phyloP scores from a whole-genome alignment of 2,888 invertebrate genomes.

The Agelastica alni region DNA sequence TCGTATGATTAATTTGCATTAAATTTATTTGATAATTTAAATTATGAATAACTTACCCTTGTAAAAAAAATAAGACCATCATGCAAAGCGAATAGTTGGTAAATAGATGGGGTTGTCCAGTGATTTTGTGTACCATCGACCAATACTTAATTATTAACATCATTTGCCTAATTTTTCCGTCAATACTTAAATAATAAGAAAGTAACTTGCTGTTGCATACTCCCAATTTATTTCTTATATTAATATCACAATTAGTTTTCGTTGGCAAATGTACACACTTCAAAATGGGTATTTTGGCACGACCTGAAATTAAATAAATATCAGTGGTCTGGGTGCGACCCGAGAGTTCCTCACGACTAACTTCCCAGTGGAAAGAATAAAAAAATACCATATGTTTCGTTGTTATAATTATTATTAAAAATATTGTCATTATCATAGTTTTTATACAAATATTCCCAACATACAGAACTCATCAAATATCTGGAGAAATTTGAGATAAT shows the following conservation, averaged over 20 bases:
- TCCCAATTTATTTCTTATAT: slow-evolving; percentile 72
- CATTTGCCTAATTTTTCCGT: slow-evolving; percentile 64
- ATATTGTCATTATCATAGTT: too few species aligned
- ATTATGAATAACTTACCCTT: slow-evolving; percentile 57
- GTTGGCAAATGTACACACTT: slow-evolving; percentile 70
- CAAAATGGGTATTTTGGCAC: slow-evolving; percentile 78
- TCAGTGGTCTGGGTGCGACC: too few species aligned
- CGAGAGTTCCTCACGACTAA: too few species aligned
- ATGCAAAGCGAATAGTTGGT: slow-evolving; percentile 72
- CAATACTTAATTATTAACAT: slow-evolving; percentile 74
- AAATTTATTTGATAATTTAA: background rate
- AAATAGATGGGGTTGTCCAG: slow-evolving; percentile 60
- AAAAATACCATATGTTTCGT: too few species aligned
- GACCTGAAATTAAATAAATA: slow-evolving; percentile 65
- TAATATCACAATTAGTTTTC: slow-evolving; percentile 70
- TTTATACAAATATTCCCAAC: too few species aligned
- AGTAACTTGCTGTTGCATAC: slow-evolving; percentile 72
- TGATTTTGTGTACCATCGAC: slow-evolving; percentile 67
- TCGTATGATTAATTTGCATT: too few species aligned
- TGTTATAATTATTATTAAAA: too few species aligned
- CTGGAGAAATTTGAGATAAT: too few species aligned
- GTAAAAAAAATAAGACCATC: slow-evolving; percentile 72
- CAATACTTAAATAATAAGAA: slow-evolving; percentile 62
- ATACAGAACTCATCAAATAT: too few species aligned
- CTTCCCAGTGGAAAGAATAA: too few species aligned